Evolutionary conservation across 2,113 vertebrate genomes (phyloP).

Genomic region (Gracilinanus agilis): DNA sequence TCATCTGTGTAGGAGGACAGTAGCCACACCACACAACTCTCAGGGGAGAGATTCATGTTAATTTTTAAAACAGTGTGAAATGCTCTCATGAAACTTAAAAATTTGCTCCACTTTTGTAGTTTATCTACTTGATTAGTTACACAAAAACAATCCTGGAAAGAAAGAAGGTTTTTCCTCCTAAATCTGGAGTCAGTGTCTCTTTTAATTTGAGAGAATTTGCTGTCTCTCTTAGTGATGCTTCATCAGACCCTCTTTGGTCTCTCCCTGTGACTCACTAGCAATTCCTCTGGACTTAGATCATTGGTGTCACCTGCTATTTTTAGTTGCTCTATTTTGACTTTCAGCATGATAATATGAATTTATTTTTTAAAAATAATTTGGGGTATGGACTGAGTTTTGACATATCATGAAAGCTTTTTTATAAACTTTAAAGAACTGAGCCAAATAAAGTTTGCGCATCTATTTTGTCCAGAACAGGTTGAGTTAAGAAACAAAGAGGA

Average conservation of each 20-base stretch:
- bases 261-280: slow-evolving; percentile 8
- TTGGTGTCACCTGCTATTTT: slow-evolving; percentile 1
- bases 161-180: background rate
- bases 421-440: background rate
- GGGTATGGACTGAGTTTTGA: too few species aligned
- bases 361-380: background rate
- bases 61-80: background rate
- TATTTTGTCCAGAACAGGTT: background rate
- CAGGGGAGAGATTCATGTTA: background rate
- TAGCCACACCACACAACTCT: background rate
- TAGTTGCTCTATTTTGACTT: background rate
- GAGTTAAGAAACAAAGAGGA: background rate
- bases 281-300: background rate
- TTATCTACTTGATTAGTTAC: background rate
- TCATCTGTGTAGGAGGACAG: background rate
- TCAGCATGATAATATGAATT: background rate
- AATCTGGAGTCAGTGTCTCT: background rate
- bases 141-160: background rate
- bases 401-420: background rate
- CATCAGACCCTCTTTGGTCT: background rate
- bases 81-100: background rate
- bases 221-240: background rate
- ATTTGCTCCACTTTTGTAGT: background rate
- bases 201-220: background rate
- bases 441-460: background rate